These are phyloP conservation scores for Pangasius sanitwongsei DNA, from an alignment of 2,797 vertebrate genomes.

Conservation along the genomic window DNA sequence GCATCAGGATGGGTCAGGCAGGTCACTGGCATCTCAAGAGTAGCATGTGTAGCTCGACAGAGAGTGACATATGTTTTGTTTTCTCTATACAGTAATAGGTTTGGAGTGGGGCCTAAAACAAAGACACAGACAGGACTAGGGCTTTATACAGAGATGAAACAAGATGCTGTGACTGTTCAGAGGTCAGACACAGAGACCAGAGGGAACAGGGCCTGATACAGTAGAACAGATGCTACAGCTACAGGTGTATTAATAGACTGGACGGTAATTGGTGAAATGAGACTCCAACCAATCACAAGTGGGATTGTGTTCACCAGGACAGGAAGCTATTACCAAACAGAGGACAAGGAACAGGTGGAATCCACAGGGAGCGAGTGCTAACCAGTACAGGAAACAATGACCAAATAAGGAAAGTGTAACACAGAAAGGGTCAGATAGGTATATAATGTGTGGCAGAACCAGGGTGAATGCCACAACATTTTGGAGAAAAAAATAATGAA, in stretches of 20 bases:
- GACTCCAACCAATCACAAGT: not conserved
- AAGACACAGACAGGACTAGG: not conserved
- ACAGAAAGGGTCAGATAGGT: not conserved
- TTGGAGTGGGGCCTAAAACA: not conserved
- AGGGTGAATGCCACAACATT: not conserved
- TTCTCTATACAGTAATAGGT: not conserved
- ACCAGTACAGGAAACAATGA: not conserved
- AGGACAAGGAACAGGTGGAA: not conserved
- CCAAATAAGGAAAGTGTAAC: not conserved
- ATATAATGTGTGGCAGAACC: not conserved
- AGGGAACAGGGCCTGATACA: not conserved
- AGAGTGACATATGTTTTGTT: no score
- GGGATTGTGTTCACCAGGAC: not conserved
- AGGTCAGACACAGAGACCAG: not conserved
- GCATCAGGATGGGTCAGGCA: no score
- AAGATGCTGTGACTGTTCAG: not conserved
- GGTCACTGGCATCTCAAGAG: no score
- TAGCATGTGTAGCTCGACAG: no score
- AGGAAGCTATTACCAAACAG: slow-evolving; percentile 1
- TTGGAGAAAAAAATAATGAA: not conserved
- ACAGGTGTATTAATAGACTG: not conserved
- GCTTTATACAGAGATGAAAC: not conserved
- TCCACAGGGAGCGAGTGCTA: not conserved
- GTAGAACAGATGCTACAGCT: not conserved
- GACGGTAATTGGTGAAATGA: not conserved